Evolutionary conservation across 92 coral and sea anemone species (phyloP).

Genomic region (Actinostola sp.): DNA sequence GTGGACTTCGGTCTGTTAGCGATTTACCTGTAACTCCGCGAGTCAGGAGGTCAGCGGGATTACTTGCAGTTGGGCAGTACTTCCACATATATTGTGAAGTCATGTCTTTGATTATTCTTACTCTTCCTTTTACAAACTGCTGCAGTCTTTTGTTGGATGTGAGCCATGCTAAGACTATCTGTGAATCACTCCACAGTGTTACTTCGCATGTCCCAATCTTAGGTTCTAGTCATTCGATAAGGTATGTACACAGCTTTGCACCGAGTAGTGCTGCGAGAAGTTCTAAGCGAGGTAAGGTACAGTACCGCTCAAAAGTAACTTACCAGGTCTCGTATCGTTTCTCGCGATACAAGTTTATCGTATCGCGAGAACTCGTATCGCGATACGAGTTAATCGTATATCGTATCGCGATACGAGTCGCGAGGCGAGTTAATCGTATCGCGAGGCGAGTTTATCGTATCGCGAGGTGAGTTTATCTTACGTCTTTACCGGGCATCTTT

Average conservation of each 20-base stretch:
- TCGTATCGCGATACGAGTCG: too few species aligned
- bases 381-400: too few species aligned
- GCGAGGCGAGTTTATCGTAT: too few species aligned
- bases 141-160: constrained; percentile 13
- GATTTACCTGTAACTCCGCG: constrained; percentile 37
- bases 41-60: constrained; percentile 62
- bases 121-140: constrained; percentile 44
- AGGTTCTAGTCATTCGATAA: background rate
- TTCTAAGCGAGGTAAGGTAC: constrained; percentile 46
- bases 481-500: too few species aligned
- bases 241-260: constrained; percentile 32
- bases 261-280: constrained; percentile 44
- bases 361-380: too few species aligned
- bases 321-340: too few species aligned
- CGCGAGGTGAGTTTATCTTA: too few species aligned
- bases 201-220: background rate
- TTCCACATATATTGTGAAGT: constrained; percentile 35
- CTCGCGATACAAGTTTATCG: too few species aligned
- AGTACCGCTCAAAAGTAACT: too few species aligned
- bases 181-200: constrained; percentile 37
- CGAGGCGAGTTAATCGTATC: too few species aligned
- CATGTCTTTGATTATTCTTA: constrained; percentile 25
- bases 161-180: constrained; percentile 37
- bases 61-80: constrained; percentile 47
- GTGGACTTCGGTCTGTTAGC: constrained; percentile 23